phyloP scores from a whole-genome alignment of 2,113 vertebrate species.

The Hymenochirus boettgeri region DNA sequence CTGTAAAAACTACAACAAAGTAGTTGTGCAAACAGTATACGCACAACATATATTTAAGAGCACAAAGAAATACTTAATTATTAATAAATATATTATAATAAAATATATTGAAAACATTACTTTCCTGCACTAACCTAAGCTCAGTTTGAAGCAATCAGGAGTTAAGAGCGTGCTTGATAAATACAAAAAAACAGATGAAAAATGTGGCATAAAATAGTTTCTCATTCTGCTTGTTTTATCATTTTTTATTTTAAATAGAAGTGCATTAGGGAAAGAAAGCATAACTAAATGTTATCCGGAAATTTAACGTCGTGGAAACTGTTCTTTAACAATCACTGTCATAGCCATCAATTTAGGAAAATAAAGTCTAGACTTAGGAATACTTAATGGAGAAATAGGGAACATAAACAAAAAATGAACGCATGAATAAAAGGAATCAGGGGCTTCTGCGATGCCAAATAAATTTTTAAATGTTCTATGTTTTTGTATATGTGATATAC shows the following conservation, averaged over 20 bases:
- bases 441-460: too few relatives aligned
- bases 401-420: conserved; percentile 32
- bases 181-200: conserved; percentile 52
- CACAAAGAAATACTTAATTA: conserved; percentile 40
- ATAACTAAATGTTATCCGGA: background rate
- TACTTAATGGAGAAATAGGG: conserved; percentile 28
- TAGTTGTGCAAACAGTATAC: conserved; percentile 15
- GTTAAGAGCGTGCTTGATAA: too few relatives aligned
- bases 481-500: too few relatives aligned
- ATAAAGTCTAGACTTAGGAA: conserved; percentile 30
- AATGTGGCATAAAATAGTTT: conserved; percentile 40
- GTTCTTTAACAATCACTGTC: conserved; percentile 20
- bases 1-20: too few relatives aligned
- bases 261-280: conserved; percentile 38
- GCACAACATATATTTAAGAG: too few relatives aligned
- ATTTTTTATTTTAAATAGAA: background rate
- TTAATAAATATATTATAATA: conserved; percentile 44
- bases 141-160: conserved; percentile 52
- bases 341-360: conserved; percentile 24
- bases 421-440: too few relatives aligned
- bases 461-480: too few relatives aligned
- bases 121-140: conserved; percentile 49
- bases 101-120: too few relatives aligned
- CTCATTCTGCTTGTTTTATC: conserved; percentile 49
- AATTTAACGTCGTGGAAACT: conserved; percentile 1